A percentile compares a stretch with the other conserved stretches of the same genome.
Conservation (phyloP, 1,140 invertebrate genomes). For the Drosophila santomea region DNA sequence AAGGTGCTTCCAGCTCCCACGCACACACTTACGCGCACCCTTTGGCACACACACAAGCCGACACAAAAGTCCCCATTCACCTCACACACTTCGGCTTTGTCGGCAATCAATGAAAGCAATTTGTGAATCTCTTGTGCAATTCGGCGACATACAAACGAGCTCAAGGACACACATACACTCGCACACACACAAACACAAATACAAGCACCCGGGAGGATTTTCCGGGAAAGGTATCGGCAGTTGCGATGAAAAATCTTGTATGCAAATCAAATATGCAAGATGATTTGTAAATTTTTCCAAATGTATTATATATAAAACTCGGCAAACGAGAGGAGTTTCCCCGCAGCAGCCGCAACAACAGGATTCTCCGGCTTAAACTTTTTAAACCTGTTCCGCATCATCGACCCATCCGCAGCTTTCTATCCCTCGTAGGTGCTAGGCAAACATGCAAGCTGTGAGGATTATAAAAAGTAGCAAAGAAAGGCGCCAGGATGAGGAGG, state of each 20-base stretch:
- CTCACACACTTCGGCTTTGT: constrained; percentile 50
- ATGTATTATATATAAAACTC: constrained; percentile 61
- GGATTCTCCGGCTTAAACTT: constrained; percentile 48
- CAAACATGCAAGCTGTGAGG: constrained; percentile 76
- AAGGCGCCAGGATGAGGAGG: constrained; percentile 4
- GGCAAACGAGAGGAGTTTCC: neutral
- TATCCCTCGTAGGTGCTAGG: constrained; percentile 66
- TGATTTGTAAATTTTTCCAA: constrained; percentile 82
- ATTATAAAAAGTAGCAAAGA: constrained; percentile 57
- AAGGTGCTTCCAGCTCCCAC: constrained; percentile 6
- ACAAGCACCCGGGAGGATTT: constrained; percentile 6
- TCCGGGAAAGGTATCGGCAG: constrained; percentile 54
- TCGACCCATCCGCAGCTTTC: constrained; percentile 22
- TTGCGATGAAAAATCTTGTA: constrained; percentile 59
- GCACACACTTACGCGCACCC: neutral
- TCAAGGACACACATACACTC: constrained; percentile 47
- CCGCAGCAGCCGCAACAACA: constrained; percentile 34
- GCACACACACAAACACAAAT: neutral
- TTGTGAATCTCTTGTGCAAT: constrained; percentile 79
- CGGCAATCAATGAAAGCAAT: constrained; percentile 81
- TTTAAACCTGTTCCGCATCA: constrained; percentile 53
- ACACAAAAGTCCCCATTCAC: constrained; percentile 21
- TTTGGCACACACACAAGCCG: neutral
- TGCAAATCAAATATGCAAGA: constrained; percentile 81
- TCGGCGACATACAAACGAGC: constrained; percentile 69